Conservation (phyloP, 2,113 vertebrate species). For the Tichodroma muraria region DNA sequence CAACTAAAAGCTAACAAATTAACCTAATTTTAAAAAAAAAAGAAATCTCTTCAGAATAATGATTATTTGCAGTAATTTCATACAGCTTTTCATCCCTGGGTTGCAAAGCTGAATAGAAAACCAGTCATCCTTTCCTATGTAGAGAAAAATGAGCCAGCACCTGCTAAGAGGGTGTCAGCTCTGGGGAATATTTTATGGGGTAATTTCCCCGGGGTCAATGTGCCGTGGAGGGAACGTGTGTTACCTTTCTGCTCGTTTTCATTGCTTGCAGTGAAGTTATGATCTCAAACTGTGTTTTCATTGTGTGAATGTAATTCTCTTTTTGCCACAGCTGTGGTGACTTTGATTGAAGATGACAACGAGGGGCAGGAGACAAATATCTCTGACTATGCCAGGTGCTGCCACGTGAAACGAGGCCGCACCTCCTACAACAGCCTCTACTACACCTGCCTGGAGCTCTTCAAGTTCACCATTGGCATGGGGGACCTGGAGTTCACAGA, state of each 20-base stretch:
- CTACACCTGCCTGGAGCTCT: conserved; percentile 88
- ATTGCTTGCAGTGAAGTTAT: background rate
- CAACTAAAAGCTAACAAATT: background rate
- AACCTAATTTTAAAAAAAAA: background rate
- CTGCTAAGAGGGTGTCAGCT: background rate
- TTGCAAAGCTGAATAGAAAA: background rate
- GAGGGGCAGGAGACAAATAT: conserved; percentile 39
- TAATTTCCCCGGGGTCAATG: background rate
- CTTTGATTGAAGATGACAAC: conserved; percentile 81
- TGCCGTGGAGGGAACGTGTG: background rate
- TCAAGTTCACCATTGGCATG: conserved; percentile 99
- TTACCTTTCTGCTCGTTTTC: background rate
- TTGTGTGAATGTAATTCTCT: background rate
- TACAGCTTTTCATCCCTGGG: background rate
- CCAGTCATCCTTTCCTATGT: background rate
- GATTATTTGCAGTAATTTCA: background rate
- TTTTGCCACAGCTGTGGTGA: conserved; percentile 83
- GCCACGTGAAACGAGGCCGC: background rate
- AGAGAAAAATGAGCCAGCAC: background rate
- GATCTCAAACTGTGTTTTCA: background rate
- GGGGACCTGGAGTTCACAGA: conserved; percentile 94
- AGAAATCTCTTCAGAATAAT: background rate
- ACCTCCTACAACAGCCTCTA: conserved; percentile 77
- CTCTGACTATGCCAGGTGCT: background rate
- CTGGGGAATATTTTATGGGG: background rate